Percentiles rank a stretch among this genome's conserved stretches.
These are phyloP conservation scores for Onthophagus taurus DNA, from an alignment of 1,140 invertebrate genomes.

Conservation along the genomic window DNA sequence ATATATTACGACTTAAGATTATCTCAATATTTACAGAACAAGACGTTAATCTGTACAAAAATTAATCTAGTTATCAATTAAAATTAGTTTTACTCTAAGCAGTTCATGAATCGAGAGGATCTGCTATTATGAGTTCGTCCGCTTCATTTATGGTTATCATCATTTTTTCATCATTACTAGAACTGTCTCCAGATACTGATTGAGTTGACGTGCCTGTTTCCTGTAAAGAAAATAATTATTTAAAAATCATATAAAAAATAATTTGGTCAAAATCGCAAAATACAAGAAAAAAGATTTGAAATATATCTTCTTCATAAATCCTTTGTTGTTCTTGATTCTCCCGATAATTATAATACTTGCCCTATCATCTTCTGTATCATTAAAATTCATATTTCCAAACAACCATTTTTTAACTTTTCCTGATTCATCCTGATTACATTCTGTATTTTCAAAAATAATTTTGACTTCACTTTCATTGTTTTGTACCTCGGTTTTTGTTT, in stretches of 20 bases:
- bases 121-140: conserved; percentile 36
- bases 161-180: conserved; percentile 56
- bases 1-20: conserved; percentile 9
- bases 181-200: conserved; percentile 50
- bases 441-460: too few species aligned
- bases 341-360: too few species aligned
- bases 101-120: conserved; percentile 35
- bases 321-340: too few species aligned
- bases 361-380: too few species aligned
- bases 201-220: conserved; percentile 52
- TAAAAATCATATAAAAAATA: neutral
- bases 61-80: too few species aligned
- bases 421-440: too few species aligned
- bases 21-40: conserved; percentile 6
- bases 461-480: too few species aligned
- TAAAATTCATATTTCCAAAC: too few species aligned
- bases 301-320: too few species aligned
- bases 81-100: too few species aligned
- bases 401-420: too few species aligned
- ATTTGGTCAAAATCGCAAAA: neutral
- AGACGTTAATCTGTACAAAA: neutral
- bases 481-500: too few species aligned
- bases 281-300: conserved; percentile 7
- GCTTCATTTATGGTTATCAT: conserved; percentile 50
- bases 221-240: conserved; percentile 29